These are phyloP conservation scores for Zhengitettix transpicula DNA, from an alignment of 2,888 invertebrate genomes.

Conservation along the genomic window DNA sequence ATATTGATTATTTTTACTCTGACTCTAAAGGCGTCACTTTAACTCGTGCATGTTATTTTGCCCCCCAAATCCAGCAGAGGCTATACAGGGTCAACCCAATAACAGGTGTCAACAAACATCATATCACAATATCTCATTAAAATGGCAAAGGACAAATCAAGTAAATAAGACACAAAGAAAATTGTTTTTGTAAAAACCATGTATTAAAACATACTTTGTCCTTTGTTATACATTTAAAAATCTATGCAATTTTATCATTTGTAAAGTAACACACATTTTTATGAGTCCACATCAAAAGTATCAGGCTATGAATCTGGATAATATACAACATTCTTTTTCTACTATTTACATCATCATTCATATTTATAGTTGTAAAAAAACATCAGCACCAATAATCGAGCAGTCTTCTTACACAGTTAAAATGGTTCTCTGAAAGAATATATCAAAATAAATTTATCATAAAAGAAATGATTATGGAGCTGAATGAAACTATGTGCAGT, in stretches of 20 bases:
- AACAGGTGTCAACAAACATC: no score
- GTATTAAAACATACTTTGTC: conserved; percentile 15
- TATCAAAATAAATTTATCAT: no score
- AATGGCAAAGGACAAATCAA: no score
- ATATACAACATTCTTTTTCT: not conserved
- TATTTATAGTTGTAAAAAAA: not conserved
- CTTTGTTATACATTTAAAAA: conserved; percentile 13
- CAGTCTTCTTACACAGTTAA: not conserved
- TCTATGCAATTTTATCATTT: conserved; percentile 8
- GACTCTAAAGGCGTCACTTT: no score
- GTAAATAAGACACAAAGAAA: not conserved
- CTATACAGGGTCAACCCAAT: no score
- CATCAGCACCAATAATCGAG: not conserved
- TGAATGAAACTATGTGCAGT: no score
- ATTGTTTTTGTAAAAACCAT: conserved; percentile 14
- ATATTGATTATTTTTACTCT: no score
- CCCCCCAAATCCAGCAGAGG: no score
- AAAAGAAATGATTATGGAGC: no score
- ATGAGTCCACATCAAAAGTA: conserved; percentile 4
- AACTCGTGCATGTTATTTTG: no score
- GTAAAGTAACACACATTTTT: conserved; percentile 6
- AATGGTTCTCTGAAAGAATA: no score
- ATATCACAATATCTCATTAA: no score
- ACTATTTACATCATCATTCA: not conserved
- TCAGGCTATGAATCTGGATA: conserved; percentile 2